Conservation (phyloP, 2,888 invertebrate species). For the Cerastoderma edule region DNA sequence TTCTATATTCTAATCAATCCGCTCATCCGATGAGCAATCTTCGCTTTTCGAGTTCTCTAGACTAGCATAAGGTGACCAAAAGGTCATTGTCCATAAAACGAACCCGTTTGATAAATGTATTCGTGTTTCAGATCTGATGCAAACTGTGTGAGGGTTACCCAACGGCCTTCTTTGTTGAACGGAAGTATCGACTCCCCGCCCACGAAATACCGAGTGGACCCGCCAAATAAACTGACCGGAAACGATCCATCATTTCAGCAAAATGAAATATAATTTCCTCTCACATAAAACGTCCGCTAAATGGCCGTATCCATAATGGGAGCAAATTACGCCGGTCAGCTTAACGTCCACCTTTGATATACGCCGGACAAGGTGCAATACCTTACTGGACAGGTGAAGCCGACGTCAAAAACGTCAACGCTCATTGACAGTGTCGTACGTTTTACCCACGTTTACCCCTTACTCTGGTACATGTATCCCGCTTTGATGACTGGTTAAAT, state of each 20-base stretch:
- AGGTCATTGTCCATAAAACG: conserved; percentile 17
- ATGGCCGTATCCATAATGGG: conserved; percentile 54
- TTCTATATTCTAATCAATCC: too few relatives aligned
- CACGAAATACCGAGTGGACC: conserved; percentile 3
- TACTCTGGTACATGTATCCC: neutral
- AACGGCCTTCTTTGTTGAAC: conserved; percentile 15
- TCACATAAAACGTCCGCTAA: conserved; percentile 53
- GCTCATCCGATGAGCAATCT: too few relatives aligned
- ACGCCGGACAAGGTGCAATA: conserved; percentile 52
- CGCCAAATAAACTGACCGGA: conserved; percentile 28
- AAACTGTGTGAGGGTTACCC: conserved; percentile 17
- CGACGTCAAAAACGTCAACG: conserved; percentile 40
- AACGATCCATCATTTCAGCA: conserved; percentile 12
- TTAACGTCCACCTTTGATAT: conserved; percentile 60
- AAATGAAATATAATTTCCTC: conserved; percentile 37
- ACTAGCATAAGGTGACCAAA: neutral
- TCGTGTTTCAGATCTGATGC: conserved; percentile 1
- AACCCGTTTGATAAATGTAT: conserved; percentile 7
- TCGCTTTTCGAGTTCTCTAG: too few relatives aligned
- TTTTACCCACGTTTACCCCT: conserved; percentile 7
- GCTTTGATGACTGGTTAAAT: too few relatives aligned
- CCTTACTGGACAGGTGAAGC: conserved; percentile 42
- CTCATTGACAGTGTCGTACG: conserved; percentile 30
- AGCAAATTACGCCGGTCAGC: conserved; percentile 53
- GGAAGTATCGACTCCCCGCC: conserved; percentile 11